Evolutionary conservation across 2,113 vertebrate species (phyloP), one percentile per base, ranked within the genome.

Genomic region (Spea bombifrons): DNA sequence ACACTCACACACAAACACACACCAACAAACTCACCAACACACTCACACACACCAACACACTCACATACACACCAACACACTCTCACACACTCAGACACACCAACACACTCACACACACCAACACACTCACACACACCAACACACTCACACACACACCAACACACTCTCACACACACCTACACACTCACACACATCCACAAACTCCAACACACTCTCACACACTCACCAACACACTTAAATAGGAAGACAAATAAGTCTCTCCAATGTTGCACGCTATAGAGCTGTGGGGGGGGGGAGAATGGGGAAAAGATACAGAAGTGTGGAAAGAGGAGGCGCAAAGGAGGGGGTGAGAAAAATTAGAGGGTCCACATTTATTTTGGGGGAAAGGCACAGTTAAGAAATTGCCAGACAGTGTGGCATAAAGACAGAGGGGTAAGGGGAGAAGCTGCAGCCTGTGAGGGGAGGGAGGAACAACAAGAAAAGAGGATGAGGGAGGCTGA

Each of bases 241-340:
- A 49, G 61, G 73, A 75, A 65, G 59, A 75, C 50, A 65, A 59
- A 75, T 63, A 65, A 50, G 71, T 61, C 12, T 75, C 59, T 75
- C 46, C 16, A 45, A 75, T 75, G 45, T 59, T 75, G 59, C 15
- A 17, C 13, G 47, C 59, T 73, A 55, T 64, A 46, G 71, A 55
- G 71, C 53, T 73, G 30, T 52, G 55, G 72, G n/a, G 48, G 48
- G 59, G 53, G 73, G 8, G 53, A 64, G 44, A 46, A 43, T 4
- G 7, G 4, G 47, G 15, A 15, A 48, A 53, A 70, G 67, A 70
- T 2, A 72, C 17, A 49, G 30, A 57, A 52, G 70, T 55, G 70
- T 57, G 12, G 52, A 15, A 30, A 52, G 50, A 52, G 16, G 50
- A 17, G 30, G 44, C 43, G 46, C 48, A 7, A 44, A 46, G 30